These are phyloP conservation scores for Trachops cirrhosus DNA, from an alignment of 2,797 vertebrate species.

Conservation along the genomic window DNA sequence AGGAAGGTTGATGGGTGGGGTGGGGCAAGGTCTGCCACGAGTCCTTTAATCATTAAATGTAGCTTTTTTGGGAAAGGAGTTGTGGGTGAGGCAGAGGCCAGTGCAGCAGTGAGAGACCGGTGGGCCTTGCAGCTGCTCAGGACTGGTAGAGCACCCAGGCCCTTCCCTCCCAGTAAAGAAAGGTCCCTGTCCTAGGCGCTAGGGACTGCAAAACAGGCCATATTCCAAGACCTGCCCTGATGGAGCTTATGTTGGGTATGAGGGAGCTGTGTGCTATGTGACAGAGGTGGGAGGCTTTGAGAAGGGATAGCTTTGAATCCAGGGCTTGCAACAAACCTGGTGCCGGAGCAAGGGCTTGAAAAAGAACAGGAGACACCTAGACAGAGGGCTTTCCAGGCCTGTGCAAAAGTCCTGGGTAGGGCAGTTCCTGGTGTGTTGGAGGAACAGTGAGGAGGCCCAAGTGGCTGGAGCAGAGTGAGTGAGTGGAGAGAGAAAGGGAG, in stretches of 20 bases:
- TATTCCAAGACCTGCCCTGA: background rate
- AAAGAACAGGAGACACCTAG: background rate
- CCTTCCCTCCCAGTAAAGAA: background rate
- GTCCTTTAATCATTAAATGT: background rate
- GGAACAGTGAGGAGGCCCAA: background rate
- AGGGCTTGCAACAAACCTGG: background rate
- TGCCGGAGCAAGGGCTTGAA: background rate
- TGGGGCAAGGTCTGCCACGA: background rate
- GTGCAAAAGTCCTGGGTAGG: background rate
- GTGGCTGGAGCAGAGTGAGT: background rate
- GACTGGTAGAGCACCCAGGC: too few relatives aligned
- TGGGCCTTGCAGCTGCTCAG: background rate
- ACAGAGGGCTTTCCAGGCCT: too few relatives aligned
- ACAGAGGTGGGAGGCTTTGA: too few relatives aligned
- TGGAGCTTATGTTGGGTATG: background rate
- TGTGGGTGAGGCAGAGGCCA: background rate
- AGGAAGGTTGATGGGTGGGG: background rate
- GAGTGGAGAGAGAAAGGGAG: accelerated
- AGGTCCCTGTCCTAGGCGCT: background rate
- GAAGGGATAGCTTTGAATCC: background rate
- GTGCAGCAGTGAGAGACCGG: background rate
- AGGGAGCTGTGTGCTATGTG: background rate
- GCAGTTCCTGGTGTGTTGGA: background rate
- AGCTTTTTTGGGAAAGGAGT: background rate
- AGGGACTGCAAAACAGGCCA: background rate